phyloP scores from a whole-genome alignment of 92 coral and sea anemone species.

The Epizoanthus fatuus region DNA sequence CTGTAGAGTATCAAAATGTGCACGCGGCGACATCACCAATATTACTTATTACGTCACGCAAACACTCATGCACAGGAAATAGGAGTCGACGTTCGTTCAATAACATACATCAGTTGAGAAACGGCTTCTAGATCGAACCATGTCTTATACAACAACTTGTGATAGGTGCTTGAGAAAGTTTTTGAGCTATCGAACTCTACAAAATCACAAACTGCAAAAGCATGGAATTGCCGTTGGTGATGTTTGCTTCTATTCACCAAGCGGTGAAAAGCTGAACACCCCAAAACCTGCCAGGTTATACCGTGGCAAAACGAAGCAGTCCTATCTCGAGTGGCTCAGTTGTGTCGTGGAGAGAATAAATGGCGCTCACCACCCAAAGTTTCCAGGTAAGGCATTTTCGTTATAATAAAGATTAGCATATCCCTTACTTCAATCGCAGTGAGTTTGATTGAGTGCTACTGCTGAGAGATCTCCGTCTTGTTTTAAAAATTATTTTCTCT shows the following conservation, averaged over 20 bases:
- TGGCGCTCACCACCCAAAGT: conserved; percentile 43
- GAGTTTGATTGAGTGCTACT: too few species aligned
- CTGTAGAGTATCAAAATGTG: too few species aligned
- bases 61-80: too few species aligned
- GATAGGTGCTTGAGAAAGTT: background rate
- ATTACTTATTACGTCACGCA: too few species aligned
- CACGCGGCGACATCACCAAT: too few species aligned
- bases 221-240: background rate
- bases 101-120: too few species aligned
- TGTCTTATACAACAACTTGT: background rate
- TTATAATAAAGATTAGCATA: background rate
- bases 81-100: too few species aligned
- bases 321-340: conserved; percentile 27
- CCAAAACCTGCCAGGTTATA: background rate
- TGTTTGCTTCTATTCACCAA: background rate
- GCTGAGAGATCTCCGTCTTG: too few species aligned
- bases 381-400: conserved; percentile 14
- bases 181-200: background rate
- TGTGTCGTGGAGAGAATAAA: conserved; percentile 34
- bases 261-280: background rate
- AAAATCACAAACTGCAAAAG: background rate
- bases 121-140: background rate
- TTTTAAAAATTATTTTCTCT: too few species aligned
- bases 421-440: background rate
- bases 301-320: too few species aligned